phyloP scores from a whole-genome alignment of 2,888 invertebrate species.

The Kryphioiulus occultus region DNA sequence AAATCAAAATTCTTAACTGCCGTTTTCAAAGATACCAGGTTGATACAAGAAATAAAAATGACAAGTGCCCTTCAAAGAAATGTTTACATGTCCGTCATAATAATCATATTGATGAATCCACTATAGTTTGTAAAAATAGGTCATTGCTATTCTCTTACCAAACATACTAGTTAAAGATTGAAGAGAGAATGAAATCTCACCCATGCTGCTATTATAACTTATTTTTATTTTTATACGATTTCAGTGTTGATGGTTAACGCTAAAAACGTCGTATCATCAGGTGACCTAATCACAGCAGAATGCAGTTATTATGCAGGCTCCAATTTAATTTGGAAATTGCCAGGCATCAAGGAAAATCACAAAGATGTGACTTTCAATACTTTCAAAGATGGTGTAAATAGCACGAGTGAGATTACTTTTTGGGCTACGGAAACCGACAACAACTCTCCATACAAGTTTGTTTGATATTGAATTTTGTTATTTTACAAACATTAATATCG shows the following conservation, averaged over 20 bases:
- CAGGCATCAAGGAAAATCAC: constrained; percentile 14
- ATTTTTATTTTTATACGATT: neutral
- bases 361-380: neutral
- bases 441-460: neutral
- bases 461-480: neutral
- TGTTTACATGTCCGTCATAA: neutral
- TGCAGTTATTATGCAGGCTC: neutral
- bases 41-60: neutral
- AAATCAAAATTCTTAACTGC: neutral
- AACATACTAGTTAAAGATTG: neutral
- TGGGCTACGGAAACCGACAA: neutral
- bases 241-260: neutral
- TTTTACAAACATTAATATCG: neutral
- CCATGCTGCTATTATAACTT: neutral
- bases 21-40: neutral
- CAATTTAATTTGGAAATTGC: constrained; percentile 28
- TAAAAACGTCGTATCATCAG: neutral
- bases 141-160: neutral
- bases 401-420: neutral
- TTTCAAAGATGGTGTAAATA: neutral
- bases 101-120: neutral
- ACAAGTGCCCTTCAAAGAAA: neutral
- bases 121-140: neutral
- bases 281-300: neutral
- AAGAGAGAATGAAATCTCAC: neutral